phyloP scores from a whole-genome alignment of 1,140 invertebrate species.

The Manduca sexta region DNA sequence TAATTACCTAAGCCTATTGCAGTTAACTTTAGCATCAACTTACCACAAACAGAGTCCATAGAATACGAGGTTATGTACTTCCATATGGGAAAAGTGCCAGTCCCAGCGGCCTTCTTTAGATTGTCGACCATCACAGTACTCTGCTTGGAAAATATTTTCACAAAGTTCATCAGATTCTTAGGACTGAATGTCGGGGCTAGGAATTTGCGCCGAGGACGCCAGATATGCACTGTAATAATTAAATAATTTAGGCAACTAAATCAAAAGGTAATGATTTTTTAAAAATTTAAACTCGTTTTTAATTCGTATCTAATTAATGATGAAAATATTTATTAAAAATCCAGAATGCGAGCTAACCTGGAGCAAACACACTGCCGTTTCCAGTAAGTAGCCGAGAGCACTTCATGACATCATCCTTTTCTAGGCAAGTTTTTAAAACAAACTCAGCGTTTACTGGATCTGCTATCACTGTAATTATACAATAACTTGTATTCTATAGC shows the following conservation, averaged over 20 bases:
- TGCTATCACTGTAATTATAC: slow-evolving; percentile 8
- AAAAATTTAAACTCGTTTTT: no score
- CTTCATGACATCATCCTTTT: slow-evolving; percentile 16
- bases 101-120: background rate
- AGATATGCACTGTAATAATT: slow-evolving; percentile 19
- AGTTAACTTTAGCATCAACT: no score
- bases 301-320: no score
- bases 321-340: no score
- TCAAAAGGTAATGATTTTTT: no score
- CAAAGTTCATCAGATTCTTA: slow-evolving; percentile 14
- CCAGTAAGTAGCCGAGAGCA: slow-evolving; percentile 8
- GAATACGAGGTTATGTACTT: slow-evolving; percentile 20
- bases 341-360: slow-evolving; percentile 8
- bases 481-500: no score
- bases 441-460: slow-evolving; percentile 8
- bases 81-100: slow-evolving; percentile 17
- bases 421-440: slow-evolving; percentile 13
- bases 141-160: slow-evolving; percentile 18
- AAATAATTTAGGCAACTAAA: no score
- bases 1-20: no score
- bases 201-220: slow-evolving; percentile 22
- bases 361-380: slow-evolving; percentile 20
- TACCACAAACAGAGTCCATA: slow-evolving; percentile 26
- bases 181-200: slow-evolving; percentile 20
- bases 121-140: slow-evolving; percentile 14